These are phyloP conservation scores for Theocolax elegans DNA, from an alignment of 1,140 invertebrate species.

Conservation along the genomic window DNA sequence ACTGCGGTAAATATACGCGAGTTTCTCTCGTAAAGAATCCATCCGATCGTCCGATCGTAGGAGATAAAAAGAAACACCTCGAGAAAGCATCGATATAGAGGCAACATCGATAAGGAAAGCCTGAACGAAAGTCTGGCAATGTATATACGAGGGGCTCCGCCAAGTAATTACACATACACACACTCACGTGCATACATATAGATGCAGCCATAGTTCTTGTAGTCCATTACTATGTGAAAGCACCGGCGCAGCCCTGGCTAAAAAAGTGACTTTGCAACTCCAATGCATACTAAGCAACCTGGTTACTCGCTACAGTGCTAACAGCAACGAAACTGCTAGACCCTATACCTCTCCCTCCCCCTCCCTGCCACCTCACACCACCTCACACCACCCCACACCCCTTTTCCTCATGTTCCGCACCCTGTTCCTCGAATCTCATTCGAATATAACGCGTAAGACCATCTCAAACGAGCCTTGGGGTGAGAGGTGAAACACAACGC, in stretches of 20 bases:
- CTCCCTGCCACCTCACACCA: slow-evolving; percentile 30
- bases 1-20: no score
- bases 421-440: slow-evolving; percentile 14
- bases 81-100: neutral
- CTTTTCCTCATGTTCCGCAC: slow-evolving; percentile 36
- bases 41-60: no score
- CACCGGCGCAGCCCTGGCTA: slow-evolving; percentile 46
- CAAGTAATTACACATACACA: neutral
- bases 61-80: no score
- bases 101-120: neutral
- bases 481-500: no score
- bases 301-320: slow-evolving; percentile 47
- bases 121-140: neutral
- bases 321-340: slow-evolving; percentile 18
- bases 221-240: slow-evolving; percentile 61
- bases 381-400: neutral
- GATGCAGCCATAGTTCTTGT: no score
- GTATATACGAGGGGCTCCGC: neutral
- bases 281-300: slow-evolving; percentile 67
- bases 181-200: slow-evolving; percentile 2
- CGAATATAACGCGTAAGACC: no score
- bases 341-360: slow-evolving; percentile 44
- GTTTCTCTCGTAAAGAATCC: no score
- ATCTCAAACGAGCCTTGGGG: no score
- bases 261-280: slow-evolving; percentile 66